These are phyloP conservation scores for Microctonus brassicae DNA, from an alignment of 2,888 invertebrate genomes.

Conservation along the genomic window DNA sequence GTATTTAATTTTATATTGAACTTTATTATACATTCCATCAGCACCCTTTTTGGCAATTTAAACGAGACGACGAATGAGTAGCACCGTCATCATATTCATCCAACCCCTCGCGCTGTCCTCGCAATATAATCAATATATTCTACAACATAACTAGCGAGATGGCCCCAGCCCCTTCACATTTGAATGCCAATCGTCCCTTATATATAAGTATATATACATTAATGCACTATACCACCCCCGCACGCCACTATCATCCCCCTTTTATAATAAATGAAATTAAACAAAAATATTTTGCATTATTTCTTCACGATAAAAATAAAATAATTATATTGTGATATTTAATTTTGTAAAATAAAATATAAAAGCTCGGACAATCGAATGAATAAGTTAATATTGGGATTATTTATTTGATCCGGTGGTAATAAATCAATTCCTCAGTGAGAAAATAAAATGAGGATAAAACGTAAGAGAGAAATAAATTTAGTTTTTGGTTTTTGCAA, in stretches of 20 bases:
- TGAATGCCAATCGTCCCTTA: conserved; percentile 22
- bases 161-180: conserved; percentile 46
- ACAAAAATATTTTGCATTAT: conserved; percentile 61
- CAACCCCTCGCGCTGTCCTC: conserved; percentile 43
- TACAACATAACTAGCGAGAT: conserved; percentile 64
- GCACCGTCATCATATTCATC: conserved; percentile 57
- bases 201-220: not conserved
- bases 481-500: conserved; percentile 66
- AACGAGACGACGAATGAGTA: conserved; percentile 39
- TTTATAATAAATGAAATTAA: conserved; percentile 67
- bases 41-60: no score
- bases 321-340: no score
- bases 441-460: conserved; percentile 20
- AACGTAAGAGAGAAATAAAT: conserved; percentile 43
- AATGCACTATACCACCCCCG: conserved; percentile 14
- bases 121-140: conserved; percentile 68
- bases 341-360: no score
- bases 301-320: conserved; percentile 8
- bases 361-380: no score
- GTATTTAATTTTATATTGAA: not conserved
- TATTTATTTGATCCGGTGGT: conserved; percentile 37
- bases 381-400: conserved; percentile 26
- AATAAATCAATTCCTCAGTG: conserved; percentile 65
- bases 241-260: conserved; percentile 41
- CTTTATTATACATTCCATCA: not conserved